Percentiles rank a stretch among this genome's conserved stretches.
These are phyloP conservation scores for Melanotaenia nigrans DNA, from an alignment of 2,797 vertebrate species.

Conservation along the genomic window DNA sequence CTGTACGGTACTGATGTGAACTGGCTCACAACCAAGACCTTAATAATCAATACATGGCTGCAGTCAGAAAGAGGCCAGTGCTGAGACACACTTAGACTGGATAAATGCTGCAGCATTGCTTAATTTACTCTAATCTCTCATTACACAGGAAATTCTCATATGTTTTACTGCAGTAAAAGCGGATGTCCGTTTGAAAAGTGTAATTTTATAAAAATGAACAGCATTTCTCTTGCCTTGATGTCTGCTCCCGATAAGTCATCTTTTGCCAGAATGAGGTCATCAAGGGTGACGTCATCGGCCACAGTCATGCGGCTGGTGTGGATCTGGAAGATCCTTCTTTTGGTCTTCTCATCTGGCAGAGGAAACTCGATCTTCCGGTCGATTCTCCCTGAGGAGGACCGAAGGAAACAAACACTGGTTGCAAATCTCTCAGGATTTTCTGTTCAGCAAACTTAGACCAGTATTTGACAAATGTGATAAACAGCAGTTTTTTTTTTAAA, in stretches of 20 bases:
- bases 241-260: slow-evolving; percentile 97
- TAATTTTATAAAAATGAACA: not conserved
- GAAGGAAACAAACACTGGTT: not conserved
- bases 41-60: slow-evolving; percentile 26
- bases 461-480: not conserved
- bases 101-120: not conserved
- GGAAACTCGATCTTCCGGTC: slow-evolving; percentile 98
- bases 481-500: not conserved
- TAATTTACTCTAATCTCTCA: not conserved
- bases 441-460: not conserved
- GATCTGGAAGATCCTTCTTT: slow-evolving; percentile 97
- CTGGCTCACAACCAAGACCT: slow-evolving; percentile 4
- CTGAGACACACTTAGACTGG: not conserved
- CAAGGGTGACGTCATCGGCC: slow-evolving; percentile 92
- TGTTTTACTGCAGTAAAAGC: not conserved
- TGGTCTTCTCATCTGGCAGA: slow-evolving; percentile 96
- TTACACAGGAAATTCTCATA: not conserved
- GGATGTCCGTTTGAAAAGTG: not conserved
- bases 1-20: slow-evolving; percentile 6
- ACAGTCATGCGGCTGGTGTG: slow-evolving; percentile 98
- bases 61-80: not conserved
- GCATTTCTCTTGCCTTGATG: slow-evolving; percentile 87
- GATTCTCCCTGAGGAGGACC: slow-evolving; percentile 86
- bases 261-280: slow-evolving; percentile 96
- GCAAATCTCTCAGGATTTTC: not conserved